Evolutionary conservation across 2,888 invertebrate genomes (phyloP).

Genomic region (Timema cristinae): DNA sequence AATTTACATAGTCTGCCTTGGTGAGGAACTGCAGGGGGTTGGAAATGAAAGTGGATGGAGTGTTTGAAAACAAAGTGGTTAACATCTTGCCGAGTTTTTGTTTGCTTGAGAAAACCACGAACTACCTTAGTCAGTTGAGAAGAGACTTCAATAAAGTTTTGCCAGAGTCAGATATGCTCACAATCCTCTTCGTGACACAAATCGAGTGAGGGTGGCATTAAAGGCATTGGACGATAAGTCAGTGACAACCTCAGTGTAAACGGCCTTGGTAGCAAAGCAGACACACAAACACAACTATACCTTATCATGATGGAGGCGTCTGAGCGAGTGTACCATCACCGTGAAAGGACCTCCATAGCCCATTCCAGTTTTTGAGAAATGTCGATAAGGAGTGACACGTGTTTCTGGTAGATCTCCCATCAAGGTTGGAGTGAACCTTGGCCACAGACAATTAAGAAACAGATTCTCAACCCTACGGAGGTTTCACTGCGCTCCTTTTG

Average conservation of each 20-base stretch:
- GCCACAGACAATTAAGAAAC: no score
- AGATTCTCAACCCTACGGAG: no score
- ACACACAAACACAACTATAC: not conserved
- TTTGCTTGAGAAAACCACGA: not conserved
- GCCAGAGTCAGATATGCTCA: not conserved
- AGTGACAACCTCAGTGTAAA: not conserved
- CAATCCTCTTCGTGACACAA: not conserved
- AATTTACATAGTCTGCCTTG: not conserved
- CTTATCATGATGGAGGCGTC: not conserved
- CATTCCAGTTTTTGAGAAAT: not conserved
- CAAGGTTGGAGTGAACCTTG: not conserved
- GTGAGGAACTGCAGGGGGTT: not conserved
- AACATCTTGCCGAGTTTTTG: not conserved
- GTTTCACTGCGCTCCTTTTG: no score
- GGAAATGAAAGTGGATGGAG: not conserved
- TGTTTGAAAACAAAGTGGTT: not conserved
- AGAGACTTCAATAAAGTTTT: not conserved
- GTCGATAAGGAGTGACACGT: not conserved
- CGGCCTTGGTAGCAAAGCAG: not conserved
- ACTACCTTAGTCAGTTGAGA: not conserved
- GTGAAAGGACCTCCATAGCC: not conserved
- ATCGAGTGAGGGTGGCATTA: not conserved
- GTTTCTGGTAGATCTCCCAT: not conserved
- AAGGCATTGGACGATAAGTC: not conserved
- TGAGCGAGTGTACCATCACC: not conserved